phyloP scores from a whole-genome alignment of 2,888 invertebrate genomes.

The Idaea dimidiata region DNA sequence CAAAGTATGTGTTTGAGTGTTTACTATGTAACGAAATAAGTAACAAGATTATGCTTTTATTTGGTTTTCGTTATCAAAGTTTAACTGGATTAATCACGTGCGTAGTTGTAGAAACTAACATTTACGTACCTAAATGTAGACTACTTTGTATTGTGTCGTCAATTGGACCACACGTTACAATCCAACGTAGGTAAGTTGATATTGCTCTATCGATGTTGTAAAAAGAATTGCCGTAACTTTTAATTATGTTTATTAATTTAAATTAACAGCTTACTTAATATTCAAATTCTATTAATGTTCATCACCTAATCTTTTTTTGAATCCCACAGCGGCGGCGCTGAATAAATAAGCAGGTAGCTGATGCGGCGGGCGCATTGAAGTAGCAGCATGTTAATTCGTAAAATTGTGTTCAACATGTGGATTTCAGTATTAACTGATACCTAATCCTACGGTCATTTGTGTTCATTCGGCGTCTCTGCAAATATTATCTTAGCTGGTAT shows the following conservation, averaged over 20 bases:
- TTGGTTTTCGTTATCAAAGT: not conserved
- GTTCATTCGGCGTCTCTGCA: slow-evolving; percentile 66
- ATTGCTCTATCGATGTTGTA: not conserved
- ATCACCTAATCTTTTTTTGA: not conserved
- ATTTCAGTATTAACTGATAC: slow-evolving; percentile 37
- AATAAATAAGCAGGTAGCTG: slow-evolving; percentile 4
- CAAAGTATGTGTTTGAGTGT: not conserved
- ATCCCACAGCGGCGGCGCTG: slow-evolving; percentile 3
- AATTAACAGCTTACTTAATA: not conserved
- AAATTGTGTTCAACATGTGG: slow-evolving; percentile 28
- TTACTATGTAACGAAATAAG: not conserved
- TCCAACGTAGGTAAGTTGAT: not conserved
- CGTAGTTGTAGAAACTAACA: not conserved
- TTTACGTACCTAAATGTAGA: not conserved
- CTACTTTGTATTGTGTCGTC: not conserved
- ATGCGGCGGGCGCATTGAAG: slow-evolving; percentile 15
- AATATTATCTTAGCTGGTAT: slow-evolving; percentile 74
- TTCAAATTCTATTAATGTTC: not conserved
- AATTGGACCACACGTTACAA: not conserved
- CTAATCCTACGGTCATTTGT: slow-evolving; percentile 77
- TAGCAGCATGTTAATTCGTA: slow-evolving; percentile 18
- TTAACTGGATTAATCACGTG: not conserved
- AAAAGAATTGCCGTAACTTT: not conserved
- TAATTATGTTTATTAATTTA: not conserved
- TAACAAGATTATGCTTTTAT: slow-evolving; percentile 1